Evolutionary conservation across 2,797 vertebrate species (phyloP), one percentile per base, ranked within the genome.

Genomic region (Kryptopterus vitreolus): DNA sequence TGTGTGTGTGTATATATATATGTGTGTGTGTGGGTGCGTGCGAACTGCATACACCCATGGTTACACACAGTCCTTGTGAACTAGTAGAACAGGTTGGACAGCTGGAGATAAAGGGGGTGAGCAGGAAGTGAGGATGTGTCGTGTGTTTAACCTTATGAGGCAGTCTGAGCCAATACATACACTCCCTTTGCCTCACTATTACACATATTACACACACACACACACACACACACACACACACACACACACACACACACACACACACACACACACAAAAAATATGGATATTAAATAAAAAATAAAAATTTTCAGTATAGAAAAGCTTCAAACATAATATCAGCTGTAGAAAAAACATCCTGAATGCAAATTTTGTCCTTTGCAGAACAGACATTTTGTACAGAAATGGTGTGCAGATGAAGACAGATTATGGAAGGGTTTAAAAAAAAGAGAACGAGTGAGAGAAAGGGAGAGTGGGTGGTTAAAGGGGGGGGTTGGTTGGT

Each of bases 81-180:
- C 84, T 81, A 89, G 92, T 89, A 92, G 89, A 95, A 94, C 94
- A 83, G 92, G 94, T 95, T 91, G 88, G 92, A 89, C 93, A 86
- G 90, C 92, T 90, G 84, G 70, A 89, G 89, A 80, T 87, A 89
- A 90, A 89, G 90, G 87, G 88, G 90, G 88, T 88, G 85, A 86
- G 83, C 87, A 88, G 87, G 86, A 89, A 86, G 77, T 33, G 35
- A 83, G 70, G 86, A 84, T 84, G 77, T 87, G 88, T 90, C 85
- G 85, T 90, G 88, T 85, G 86, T 89, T 92, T 93, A 92, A 92
- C 92, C 88, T 89, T 89, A 91, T 38, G 74, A 83, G 83, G 89
- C 86, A 80, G 84, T 31, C 83, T 86, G 74, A 85, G 84, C 86
- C 81, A 82, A 71, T 68, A 33, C 50, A 82, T 57, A 74, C 78